Conservation (phyloP, 1,140 invertebrate genomes). For the Drosophila aff. region DNA sequence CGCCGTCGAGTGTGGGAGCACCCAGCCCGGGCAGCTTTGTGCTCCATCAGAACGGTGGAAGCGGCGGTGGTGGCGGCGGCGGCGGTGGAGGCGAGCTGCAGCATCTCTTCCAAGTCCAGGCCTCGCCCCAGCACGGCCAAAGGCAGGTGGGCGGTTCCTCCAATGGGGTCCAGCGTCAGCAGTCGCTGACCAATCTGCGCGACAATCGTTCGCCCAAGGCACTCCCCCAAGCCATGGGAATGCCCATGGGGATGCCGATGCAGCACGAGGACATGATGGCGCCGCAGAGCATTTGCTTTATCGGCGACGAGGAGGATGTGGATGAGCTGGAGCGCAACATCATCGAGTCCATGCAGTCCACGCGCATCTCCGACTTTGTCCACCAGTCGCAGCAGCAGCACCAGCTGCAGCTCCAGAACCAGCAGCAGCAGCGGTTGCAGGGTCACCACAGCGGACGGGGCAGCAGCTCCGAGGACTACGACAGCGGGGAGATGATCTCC, state of each 20-base stretch:
- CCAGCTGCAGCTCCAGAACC: constrained; percentile 55
- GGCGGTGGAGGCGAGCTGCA: constrained; percentile 77
- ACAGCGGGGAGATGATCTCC: constrained; percentile 76
- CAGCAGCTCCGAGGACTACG: constrained; percentile 78
- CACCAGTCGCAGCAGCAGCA: constrained; percentile 72
- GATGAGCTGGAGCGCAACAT: constrained; percentile 83
- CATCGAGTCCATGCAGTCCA: constrained; percentile 80
- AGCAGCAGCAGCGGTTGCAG: constrained; percentile 37
- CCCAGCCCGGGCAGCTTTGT: constrained; percentile 70
- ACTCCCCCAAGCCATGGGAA: constrained; percentile 27
- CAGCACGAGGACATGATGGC: constrained; percentile 86
- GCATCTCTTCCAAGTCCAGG: constrained; percentile 84
- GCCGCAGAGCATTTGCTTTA: constrained; percentile 96
- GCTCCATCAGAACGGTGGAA: constrained; percentile 79
- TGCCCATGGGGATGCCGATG: constrained; percentile 88
- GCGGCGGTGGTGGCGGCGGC: constrained; percentile 53
- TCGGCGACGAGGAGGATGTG: constrained; percentile 88
- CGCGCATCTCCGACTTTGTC: constrained; percentile 77
- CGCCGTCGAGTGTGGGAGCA: constrained; percentile 58
- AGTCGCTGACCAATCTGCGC: constrained; percentile 77
- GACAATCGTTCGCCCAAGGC: constrained; percentile 79
- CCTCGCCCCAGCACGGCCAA: constrained; percentile 73
- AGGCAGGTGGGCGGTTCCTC: constrained; percentile 41
- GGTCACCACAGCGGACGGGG: constrained; percentile 69
- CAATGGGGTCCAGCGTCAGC: constrained; percentile 81